These are phyloP conservation scores for Deilephila elpenor DNA, from an alignment of 2,888 invertebrate genomes.

Conservation along the genomic window DNA sequence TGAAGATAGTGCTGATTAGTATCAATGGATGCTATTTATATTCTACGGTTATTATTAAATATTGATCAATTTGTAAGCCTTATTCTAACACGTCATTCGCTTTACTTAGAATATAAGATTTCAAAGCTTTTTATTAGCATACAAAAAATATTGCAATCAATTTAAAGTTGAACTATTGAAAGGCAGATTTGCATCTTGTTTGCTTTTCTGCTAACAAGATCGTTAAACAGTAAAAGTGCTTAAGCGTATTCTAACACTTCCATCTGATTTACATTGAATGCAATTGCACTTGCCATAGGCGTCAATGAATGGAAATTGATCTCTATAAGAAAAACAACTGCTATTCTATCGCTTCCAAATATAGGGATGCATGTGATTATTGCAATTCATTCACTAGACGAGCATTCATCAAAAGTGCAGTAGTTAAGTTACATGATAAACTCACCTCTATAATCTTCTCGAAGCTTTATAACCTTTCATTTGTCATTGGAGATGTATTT, in stretches of 20 bases:
- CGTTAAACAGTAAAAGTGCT: constrained; percentile 13
- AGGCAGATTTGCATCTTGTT: background rate
- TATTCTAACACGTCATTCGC: background rate
- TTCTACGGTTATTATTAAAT: background rate
- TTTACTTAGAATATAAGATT: background rate
- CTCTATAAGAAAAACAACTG: constrained; percentile 21
- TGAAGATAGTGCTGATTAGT: background rate
- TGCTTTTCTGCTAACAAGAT: background rate
- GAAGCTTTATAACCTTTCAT: too few species aligned
- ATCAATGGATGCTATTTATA: constrained; percentile 6
- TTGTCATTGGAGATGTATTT: too few species aligned
- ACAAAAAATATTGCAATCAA: constrained; percentile 2
- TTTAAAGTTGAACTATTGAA: background rate
- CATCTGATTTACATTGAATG: constrained; percentile 73
- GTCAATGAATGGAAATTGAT: constrained; percentile 34
- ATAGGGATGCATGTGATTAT: background rate
- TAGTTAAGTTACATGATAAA: background rate
- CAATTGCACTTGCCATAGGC: constrained; percentile 50
- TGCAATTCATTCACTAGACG: background rate
- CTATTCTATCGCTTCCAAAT: constrained; percentile 19
- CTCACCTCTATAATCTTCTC: too few species aligned
- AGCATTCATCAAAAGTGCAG: background rate
- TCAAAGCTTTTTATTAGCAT: background rate
- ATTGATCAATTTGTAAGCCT: background rate
- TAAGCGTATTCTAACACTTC: constrained; percentile 49